Evolutionary conservation across 2,797 vertebrate species (phyloP).

Genomic region (Anabacerthia variegaticeps): DNA sequence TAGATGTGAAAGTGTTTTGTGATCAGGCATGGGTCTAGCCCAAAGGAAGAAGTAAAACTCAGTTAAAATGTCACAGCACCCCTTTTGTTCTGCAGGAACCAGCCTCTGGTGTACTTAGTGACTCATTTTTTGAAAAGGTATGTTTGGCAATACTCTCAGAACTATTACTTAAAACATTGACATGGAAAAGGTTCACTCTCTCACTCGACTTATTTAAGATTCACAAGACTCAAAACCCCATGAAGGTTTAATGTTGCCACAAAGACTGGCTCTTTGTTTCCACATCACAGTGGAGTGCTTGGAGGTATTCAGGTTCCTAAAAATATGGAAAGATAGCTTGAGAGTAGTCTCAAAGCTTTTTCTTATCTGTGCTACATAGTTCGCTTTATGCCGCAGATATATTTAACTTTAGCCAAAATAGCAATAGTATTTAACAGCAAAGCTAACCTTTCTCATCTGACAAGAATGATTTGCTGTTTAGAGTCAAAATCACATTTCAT

Average conservation of each 20-base stretch:
- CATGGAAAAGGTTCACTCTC: background rate
- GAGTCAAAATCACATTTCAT: constrained; percentile 54
- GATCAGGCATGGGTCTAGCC: background rate
- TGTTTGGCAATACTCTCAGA: background rate
- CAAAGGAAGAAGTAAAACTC: constrained; percentile 32
- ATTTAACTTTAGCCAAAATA: background rate
- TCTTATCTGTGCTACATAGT: background rate
- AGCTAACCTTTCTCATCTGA: constrained; percentile 42
- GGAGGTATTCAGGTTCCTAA: background rate
- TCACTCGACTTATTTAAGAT: background rate
- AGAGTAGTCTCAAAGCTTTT: background rate
- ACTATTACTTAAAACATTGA: background rate
- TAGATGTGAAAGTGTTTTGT: background rate
- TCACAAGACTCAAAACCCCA: background rate
- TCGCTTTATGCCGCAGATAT: background rate
- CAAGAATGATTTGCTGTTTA: constrained; percentile 23
- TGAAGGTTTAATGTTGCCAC: background rate
- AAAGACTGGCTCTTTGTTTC: background rate
- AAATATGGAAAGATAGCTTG: background rate
- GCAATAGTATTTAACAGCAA: background rate
- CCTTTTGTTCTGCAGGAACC: background rate
- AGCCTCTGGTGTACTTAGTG: background rate
- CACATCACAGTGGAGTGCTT: background rate
- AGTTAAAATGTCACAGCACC: constrained; percentile 21
- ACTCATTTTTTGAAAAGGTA: constrained; percentile 33